Conservation (phyloP, 2,888 invertebrate species). For the Acleris cristana region DNA sequence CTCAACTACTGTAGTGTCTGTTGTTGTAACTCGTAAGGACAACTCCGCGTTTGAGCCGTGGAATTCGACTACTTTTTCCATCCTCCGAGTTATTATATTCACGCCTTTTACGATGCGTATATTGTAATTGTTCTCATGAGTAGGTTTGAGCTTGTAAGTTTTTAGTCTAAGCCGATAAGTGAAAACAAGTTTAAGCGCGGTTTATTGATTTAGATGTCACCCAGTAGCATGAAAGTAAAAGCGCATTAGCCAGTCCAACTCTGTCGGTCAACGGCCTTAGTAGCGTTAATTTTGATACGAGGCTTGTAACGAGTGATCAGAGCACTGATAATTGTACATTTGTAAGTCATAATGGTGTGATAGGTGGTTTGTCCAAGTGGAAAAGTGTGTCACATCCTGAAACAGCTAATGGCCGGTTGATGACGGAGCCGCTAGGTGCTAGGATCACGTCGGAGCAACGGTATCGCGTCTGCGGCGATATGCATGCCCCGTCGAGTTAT, state of each 20-base stretch:
- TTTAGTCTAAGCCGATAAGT: slow-evolving; percentile 16
- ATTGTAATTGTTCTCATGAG: slow-evolving; percentile 62
- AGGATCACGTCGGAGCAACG: slow-evolving; percentile 77
- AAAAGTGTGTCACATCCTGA: slow-evolving; percentile 74
- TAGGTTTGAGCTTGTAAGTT: slow-evolving; percentile 44
- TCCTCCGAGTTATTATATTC: slow-evolving; percentile 69
- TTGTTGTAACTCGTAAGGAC: slow-evolving; percentile 47
- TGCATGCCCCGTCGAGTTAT: slow-evolving; percentile 61
- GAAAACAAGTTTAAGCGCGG: slow-evolving; percentile 15
- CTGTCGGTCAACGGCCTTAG: slow-evolving; percentile 25
- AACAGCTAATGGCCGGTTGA: slow-evolving; percentile 67
- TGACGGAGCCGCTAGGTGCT: slow-evolving; percentile 67
- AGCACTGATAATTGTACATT: slow-evolving; percentile 9
- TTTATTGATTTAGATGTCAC: slow-evolving; percentile 33
- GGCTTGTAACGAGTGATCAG: slow-evolving; percentile 1
- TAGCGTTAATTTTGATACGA: slow-evolving; percentile 25
- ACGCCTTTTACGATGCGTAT: slow-evolving; percentile 71
- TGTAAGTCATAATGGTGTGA: neutral
- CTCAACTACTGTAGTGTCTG: slow-evolving; percentile 35
- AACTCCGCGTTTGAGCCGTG: slow-evolving; percentile 54
- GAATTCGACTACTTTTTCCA: slow-evolving; percentile 71
- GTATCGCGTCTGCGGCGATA: slow-evolving; percentile 53
- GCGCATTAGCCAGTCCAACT: slow-evolving; percentile 15
- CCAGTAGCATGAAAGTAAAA: slow-evolving; percentile 35
- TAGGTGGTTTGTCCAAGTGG: slow-evolving; percentile 43